Evolutionary conservation across 2,888 invertebrate genomes (phyloP).

Genomic region (Loripinus fragilis): DNA sequence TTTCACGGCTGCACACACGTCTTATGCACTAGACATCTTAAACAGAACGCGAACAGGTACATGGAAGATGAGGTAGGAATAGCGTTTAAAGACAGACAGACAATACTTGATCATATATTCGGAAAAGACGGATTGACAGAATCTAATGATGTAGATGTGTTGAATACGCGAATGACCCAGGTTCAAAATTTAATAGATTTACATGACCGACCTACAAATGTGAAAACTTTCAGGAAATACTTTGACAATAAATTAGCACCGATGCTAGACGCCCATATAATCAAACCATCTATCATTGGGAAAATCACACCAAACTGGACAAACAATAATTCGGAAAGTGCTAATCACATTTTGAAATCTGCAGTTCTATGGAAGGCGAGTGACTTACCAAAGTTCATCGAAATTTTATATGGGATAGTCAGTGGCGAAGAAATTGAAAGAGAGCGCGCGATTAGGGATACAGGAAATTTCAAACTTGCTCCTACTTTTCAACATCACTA

Average conservation of each 20-base stretch:
- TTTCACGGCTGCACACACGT: constrained; percentile 31
- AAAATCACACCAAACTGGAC: neutral
- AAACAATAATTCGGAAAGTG: neutral
- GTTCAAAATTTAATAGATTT: neutral
- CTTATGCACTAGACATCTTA: constrained; percentile 44
- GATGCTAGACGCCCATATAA: neutral
- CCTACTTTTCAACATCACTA: neutral
- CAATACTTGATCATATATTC: neutral
- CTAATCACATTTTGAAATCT: neutral
- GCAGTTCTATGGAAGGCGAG: neutral
- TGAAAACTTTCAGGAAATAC: constrained; percentile 1
- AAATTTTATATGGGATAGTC: neutral
- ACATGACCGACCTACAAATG: neutral
- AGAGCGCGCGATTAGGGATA: neutral
- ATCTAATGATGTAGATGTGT: neutral
- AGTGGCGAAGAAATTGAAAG: neutral
- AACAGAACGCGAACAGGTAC: constrained; percentile 38
- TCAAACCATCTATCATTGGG: neutral
- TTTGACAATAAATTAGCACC: neutral
- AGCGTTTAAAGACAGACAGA: neutral
- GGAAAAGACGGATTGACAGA: constrained; percentile 11
- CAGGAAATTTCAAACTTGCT: neutral
- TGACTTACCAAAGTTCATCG: neutral
- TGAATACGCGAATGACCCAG: neutral
- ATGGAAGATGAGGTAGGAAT: constrained; percentile 24